phyloP scores from a whole-genome alignment of 2,113 vertebrate genomes.

The Laterallus jamaicensis region DNA sequence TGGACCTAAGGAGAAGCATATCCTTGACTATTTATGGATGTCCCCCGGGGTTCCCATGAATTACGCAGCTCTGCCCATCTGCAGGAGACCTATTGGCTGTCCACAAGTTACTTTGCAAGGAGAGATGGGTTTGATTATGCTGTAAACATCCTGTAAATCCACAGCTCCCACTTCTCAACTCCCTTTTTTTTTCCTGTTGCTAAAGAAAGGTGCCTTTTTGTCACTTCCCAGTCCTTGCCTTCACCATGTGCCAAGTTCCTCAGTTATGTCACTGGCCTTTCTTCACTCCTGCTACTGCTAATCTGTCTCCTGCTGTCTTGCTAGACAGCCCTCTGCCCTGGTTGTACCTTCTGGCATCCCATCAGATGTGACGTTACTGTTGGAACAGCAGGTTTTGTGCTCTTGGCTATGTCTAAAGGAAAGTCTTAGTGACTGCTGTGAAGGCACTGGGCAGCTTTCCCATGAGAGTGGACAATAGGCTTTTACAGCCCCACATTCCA shows the following conservation, averaged over 20 bases:
- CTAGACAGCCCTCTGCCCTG: background rate
- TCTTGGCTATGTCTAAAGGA: background rate
- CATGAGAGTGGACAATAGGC: background rate
- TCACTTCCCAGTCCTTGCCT: background rate
- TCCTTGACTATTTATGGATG: constrained; percentile 7
- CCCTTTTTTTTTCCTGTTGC: background rate
- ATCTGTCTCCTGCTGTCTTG: constrained; percentile 16
- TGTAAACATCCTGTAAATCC: background rate
- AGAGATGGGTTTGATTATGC: background rate
- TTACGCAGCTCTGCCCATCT: background rate
- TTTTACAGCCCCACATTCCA: background rate
- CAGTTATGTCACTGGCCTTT: background rate
- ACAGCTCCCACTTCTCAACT: background rate
- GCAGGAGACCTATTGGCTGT: background rate
- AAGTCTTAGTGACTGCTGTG: background rate
- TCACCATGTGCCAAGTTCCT: background rate
- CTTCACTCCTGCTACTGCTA: background rate
- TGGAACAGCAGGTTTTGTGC: constrained; percentile 3
- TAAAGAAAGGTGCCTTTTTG: background rate
- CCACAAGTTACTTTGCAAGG: background rate
- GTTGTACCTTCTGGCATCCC: background rate
- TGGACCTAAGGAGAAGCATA: background rate
- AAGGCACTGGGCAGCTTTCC: background rate
- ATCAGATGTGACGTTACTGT: background rate
- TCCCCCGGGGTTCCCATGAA: background rate